Conservation (phyloP, 2,113 vertebrate genomes). For the Polypterus senegalus region DNA sequence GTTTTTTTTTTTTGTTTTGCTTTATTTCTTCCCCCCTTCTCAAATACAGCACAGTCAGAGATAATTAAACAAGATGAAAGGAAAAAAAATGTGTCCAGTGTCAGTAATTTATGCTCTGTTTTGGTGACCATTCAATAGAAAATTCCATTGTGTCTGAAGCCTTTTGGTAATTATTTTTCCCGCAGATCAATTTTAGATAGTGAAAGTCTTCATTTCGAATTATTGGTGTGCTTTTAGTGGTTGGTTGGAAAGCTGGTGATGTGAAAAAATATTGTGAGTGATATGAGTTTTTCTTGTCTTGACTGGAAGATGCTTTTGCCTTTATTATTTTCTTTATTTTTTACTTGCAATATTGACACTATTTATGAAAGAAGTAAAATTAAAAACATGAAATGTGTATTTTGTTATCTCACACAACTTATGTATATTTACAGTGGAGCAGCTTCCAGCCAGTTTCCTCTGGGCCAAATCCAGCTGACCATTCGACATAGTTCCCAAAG, state of each 20-base stretch:
- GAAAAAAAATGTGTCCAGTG: background rate
- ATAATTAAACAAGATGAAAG: background rate
- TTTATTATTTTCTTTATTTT: conserved; percentile 3
- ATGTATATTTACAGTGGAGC: conserved; percentile 60
- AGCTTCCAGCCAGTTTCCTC: conserved; percentile 58
- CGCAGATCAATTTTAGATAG: background rate
- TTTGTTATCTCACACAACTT: background rate
- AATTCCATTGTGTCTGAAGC: background rate
- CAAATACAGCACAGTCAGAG: background rate
- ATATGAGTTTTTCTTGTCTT: background rate
- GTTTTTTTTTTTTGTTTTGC: too few species aligned
- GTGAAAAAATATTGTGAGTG: background rate
- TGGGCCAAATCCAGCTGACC: conserved; percentile 87
- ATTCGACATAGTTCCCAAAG: conserved; percentile 83
- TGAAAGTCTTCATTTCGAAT: background rate
- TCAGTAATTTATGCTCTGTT: background rate
- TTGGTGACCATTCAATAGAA: background rate
- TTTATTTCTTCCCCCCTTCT: background rate
- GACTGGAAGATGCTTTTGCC: conserved; percentile 2
- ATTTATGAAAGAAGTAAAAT: background rate
- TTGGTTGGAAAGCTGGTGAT: background rate
- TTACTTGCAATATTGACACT: background rate
- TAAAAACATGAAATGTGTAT: background rate
- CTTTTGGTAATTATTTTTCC: background rate
- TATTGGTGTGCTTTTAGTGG: background rate